Base-by-base conservation (phyloP, 2,888 invertebrate species). In the Globia sparganii region DNA sequence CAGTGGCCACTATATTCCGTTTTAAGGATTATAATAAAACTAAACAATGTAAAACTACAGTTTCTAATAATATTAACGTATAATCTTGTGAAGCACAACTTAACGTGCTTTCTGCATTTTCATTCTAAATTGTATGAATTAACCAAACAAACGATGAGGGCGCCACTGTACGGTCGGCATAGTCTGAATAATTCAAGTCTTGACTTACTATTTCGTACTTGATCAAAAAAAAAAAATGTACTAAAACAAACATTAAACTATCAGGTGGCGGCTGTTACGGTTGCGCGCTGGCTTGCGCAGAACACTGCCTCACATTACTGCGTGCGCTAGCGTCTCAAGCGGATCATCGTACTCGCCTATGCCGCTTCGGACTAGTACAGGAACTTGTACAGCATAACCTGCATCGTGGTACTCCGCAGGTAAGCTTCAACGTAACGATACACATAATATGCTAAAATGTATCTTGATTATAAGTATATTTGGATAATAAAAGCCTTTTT, bases 301-400 rank as follows among this genome's bases (percentile, higher is more conserved):
- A 99, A 93, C 99, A 99, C 93, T 99, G 99, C 93, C 97, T 99
- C 49, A 99, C 99, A 0, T 95, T 99, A 65, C 96, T 99, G 70
- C 97, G 99, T 61, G 99, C 99, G 53, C 97, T 99, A 87, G 99
- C 99, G 9, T 98, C 98, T 11, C 98, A 98, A 90, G 97, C 97
- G 2, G 97, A 97, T 6, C 98, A 98, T 43, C 97, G 99, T 77
- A 97, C 98, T 80, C 97, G 98, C 0, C 96, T 99, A 4, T 98
- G 98, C 90, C 97, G 98, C 68, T 98, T 98, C 94, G 99, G 99
- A 0, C 97, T 99, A 46, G 98, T 99, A 34, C 98, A 98, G 89
- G 99, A 99, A 91, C 96, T 99, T 34, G 98, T 99, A 28, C 98
- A 99, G 91, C 98, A 99, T 93, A 99, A 99, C 97, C 95, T 99